These are phyloP conservation scores for Diabrotica balteata DNA, from an alignment of 2,888 invertebrate genomes.

Conservation along the genomic window DNA sequence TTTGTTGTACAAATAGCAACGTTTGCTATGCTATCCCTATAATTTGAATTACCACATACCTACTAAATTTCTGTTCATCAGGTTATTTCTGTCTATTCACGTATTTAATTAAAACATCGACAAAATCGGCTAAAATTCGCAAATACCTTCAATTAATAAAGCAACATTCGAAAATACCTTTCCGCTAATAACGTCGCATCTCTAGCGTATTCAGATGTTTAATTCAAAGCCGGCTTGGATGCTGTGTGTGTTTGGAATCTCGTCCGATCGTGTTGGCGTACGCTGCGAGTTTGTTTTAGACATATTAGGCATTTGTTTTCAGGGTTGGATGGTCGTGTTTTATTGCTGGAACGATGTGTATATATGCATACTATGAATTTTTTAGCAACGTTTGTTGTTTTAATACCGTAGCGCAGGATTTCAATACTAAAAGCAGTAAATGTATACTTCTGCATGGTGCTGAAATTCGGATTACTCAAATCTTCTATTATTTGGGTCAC, in stretches of 20 bases:
- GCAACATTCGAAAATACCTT: conserved; percentile 6
- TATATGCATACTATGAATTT: conserved; percentile 20
- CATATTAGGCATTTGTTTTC: conserved; percentile 30
- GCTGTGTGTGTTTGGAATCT: conserved; percentile 30
- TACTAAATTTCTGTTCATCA: no score
- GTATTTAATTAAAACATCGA: no score
- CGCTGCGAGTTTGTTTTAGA: conserved; percentile 28
- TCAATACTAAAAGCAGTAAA: no score
- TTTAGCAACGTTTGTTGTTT: neutral
- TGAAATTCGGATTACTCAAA: no score
- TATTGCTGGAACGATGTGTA: conserved; percentile 22
- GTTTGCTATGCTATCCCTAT: no score
- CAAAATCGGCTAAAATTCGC: no score
- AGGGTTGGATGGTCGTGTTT: conserved; percentile 24
- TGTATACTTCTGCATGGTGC: no score
- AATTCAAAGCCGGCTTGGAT: conserved; percentile 24
- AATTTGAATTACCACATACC: no score
- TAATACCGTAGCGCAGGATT: no score
- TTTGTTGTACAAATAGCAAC: no score
- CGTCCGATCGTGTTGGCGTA: conserved; percentile 25
- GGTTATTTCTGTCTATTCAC: no score
- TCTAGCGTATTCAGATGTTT: conserved; percentile 21
- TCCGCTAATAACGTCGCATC: neutral
- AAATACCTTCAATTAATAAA: neutral
- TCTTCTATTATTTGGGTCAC: no score